Percentiles rank a stretch among this genome's conserved stretches.
Evolutionary conservation across 2,797 vertebrate species (phyloP).

Genomic region (Botia almorhae): DNA sequence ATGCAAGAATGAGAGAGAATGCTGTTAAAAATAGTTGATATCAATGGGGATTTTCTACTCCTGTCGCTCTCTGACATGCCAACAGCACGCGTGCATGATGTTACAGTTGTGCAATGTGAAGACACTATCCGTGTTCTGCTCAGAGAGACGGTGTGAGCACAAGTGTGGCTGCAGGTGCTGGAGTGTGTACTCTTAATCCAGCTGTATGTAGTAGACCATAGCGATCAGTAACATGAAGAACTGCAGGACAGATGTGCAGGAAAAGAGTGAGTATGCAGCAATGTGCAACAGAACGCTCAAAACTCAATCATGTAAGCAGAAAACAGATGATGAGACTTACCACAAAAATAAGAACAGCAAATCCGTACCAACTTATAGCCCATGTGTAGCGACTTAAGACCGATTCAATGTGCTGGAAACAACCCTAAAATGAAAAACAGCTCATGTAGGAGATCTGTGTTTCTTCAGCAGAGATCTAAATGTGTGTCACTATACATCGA

Average conservation of each 20-base stretch:
- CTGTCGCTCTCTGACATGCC: neutral
- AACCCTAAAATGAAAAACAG: constrained; percentile 69
- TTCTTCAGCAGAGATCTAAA: too few species aligned
- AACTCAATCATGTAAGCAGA: too few species aligned
- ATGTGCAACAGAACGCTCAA: neutral
- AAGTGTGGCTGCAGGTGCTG: neutral
- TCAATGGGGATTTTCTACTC: neutral
- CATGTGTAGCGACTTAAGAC: constrained; percentile 78
- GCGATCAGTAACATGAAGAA: constrained; percentile 73
- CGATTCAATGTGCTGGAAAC: constrained; percentile 74
- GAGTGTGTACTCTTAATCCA: constrained; percentile 63
- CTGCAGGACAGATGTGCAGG: constrained; percentile 58
- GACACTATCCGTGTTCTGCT: neutral
- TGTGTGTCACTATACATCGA: too few species aligned
- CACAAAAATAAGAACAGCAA: constrained; percentile 81
- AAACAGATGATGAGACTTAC: constrained; percentile 65
- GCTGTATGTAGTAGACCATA: constrained; percentile 73
- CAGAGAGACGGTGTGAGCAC: fast-evolving
- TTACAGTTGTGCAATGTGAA: neutral
- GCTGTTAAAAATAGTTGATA: neutral
- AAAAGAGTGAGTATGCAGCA: constrained; percentile 6
- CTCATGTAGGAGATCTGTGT: too few species aligned
- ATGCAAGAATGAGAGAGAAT: neutral
- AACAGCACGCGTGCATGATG: neutral
- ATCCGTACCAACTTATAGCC: constrained; percentile 82